Evolutionary conservation across 2,888 invertebrate genomes (phyloP).

Genomic region (Myopa testacea): DNA sequence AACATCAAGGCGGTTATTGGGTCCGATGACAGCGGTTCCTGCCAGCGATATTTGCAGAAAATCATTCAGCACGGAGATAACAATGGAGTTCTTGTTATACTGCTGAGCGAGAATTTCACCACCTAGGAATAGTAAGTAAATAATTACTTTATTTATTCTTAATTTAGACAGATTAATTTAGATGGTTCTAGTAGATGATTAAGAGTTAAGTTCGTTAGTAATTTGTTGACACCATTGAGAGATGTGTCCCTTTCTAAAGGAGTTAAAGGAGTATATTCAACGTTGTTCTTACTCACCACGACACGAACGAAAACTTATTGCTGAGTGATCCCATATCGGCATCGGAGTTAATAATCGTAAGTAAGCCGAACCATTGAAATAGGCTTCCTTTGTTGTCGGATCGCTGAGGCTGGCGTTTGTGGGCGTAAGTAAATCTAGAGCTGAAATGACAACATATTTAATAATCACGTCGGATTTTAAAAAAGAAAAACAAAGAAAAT

Average conservation of each 20-base stretch:
- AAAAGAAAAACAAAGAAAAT: constrained; percentile 29
- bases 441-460: constrained; percentile 37
- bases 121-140: constrained; percentile 70
- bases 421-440: constrained; percentile 48
- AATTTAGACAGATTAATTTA: too few relatives aligned
- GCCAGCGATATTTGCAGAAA: constrained; percentile 73
- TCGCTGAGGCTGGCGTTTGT: constrained; percentile 58
- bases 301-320: constrained; percentile 85
- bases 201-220: too few relatives aligned
- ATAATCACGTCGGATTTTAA: too few relatives aligned
- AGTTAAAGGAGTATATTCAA: not conserved
- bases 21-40: constrained; percentile 68
- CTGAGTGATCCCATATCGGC: constrained; percentile 83
- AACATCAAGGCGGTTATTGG: constrained; percentile 73
- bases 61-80: constrained; percentile 73
- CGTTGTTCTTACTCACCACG: constrained; percentile 70
- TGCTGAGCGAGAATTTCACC: constrained; percentile 79
- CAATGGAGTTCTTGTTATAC: constrained; percentile 74
- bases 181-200: too few relatives aligned
- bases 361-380: constrained; percentile 85
- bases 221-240: not conserved
- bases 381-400: constrained; percentile 76
- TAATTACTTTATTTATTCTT: not conserved
- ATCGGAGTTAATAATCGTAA: constrained; percentile 79
- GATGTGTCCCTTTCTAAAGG: not conserved